Base-by-base conservation (phyloP, 1,140 invertebrate genomes). In the Battus philenor region DNA sequence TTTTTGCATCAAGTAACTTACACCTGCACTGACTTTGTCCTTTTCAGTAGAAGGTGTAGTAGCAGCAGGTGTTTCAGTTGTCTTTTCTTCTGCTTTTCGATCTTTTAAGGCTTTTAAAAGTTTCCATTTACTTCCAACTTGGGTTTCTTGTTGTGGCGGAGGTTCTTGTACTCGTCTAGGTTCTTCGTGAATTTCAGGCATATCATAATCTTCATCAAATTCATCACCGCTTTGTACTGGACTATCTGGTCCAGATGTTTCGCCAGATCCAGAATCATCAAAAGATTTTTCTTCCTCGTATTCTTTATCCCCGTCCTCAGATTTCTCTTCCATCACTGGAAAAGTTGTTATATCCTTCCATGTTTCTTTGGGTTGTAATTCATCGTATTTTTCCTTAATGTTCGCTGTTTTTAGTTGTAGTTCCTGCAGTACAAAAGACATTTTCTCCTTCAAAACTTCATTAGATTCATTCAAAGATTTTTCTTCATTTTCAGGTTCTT, bases 41-140 rank as follows among this genome's bases (percentile, higher is more conserved):
- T 89, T 90, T 49, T 91, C 91, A n/a, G 89, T 87, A 7, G 89
- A 87, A 0, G 81, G 70, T 27, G 90, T 87, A 24, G 90, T 89
- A 16, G 90, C 90, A 52, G 90, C 89, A 53, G 91, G 90, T 47
- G 90, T 87, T 22, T 89, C 89, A 30, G 86, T 87, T 53, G 86
- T 90, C 76, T 93, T 94, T 58, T 95, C 94, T 80, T 95, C 94
- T 5, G 94, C 93, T 85, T 96, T 96, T 44, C 93, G 88, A 68
- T 96, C 95, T 72, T 96, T 96, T 16, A 96, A 68, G 3, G 95
- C 94, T 80, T 96, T 97, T 6, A 96, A 76, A 10, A 96, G 83
- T 73, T 96, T 95, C 95, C 95, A 97, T 80, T 95, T 96, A 61
- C 94, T 95, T 15, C 92, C 91, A 31, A 90, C 87, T 17, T 89